Base-by-base conservation (phyloP, 92 coral and sea anemone species). In the Nematostella vectensis region DNA sequence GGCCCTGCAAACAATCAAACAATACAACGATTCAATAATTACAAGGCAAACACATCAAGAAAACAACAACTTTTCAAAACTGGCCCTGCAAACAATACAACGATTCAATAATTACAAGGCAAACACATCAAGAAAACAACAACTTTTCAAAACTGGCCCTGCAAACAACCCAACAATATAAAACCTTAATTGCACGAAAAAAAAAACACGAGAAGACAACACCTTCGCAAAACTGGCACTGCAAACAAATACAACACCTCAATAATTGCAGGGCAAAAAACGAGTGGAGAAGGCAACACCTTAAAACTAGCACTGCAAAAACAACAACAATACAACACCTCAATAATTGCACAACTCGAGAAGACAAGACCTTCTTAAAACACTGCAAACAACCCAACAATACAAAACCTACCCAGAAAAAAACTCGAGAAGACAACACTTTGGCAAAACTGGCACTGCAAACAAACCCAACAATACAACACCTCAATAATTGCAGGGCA, bases 371-470 rank as follows among this genome's bases (percentile, higher is more conserved):
- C 16, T 68, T 52, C 40, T 79, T 74, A 39, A 82, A 63, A 20
- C 63, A 27, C 96, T 89, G 55, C 10, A 68, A 39, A 26, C 2
- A 54, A 23, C 3, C 11, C 0, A 43, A 25, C 4, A 0, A 45
- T 19, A 0, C 0, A 36, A 8, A 8, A n/a, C n/a, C n/a, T n/a
- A n/a, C n/a, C n/a, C n/a, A n/a, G n/a, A n/a, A n/a, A n/a, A n/a
- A n/a, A n/a, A n/a, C n/a, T n/a, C n/a, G n/a, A n/a, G n/a, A n/a
- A 42, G 50, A 72, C 65, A 89, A 43, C 24, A 59, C 61, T 17
- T 69, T 49, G 37, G 76, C 73, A 39, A 83, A 65, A 22, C 65
- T 54, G 25, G 72, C 63, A 29, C 98, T 91, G 57, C 9, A 69
- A 44, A 29, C 4, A 70, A 25, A 58, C 3, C 36, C 40, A 43